A percentile compares a stretch with the other conserved stretches of the same genome.
phyloP scores from a whole-genome alignment of 2,113 vertebrate species.

The Stegostoma tigrinum region DNA sequence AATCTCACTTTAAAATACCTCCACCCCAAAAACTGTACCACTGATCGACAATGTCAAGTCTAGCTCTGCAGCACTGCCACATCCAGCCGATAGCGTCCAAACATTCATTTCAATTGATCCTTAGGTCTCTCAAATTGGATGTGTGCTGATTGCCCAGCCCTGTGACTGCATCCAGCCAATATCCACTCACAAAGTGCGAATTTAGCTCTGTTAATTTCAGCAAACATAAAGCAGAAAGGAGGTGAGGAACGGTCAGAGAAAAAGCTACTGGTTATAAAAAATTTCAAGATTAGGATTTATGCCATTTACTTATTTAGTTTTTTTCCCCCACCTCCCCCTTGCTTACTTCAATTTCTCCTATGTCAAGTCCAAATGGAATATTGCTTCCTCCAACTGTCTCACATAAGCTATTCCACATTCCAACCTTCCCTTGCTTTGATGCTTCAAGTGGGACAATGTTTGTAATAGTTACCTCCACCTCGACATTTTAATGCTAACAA shows the following conservation, averaged over 20 bases:
- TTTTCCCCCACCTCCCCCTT: neutral
- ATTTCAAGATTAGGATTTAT: neutral
- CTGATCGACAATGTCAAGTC: neutral
- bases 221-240: neutral
- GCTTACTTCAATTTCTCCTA: neutral
- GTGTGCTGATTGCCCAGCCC: neutral
- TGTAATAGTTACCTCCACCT: neutral
- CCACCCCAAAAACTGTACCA: neutral
- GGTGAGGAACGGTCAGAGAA: neutral
- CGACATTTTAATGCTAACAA: neutral
- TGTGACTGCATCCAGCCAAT: neutral
- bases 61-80: neutral
- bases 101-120: neutral
- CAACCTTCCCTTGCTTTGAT: neutral
- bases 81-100: neutral
- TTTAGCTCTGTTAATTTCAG: neutral
- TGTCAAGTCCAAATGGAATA: neutral
- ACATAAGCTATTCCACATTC: neutral
- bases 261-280: neutral
- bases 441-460: neutral
- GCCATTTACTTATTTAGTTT: neutral
- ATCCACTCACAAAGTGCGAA: neutral
- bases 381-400: neutral
- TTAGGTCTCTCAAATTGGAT: neutral
- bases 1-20: neutral